Evolutionary conservation across 2,113 vertebrate species (phyloP), one percentile per base, ranked within the genome.

Genomic region (Petrocephalus microphthalmus): DNA sequence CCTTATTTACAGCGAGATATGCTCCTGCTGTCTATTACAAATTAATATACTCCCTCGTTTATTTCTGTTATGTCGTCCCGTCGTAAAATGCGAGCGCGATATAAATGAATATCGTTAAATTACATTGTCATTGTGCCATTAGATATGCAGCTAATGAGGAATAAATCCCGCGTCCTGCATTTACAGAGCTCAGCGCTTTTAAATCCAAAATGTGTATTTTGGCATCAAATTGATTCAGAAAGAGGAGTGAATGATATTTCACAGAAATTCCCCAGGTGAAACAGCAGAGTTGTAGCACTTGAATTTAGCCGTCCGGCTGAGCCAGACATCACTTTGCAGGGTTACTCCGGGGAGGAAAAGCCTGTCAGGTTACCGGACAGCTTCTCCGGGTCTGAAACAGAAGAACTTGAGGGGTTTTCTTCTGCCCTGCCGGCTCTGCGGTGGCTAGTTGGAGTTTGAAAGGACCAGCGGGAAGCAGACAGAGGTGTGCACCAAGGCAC

Each of bases 291-390:
- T 51, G 11, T 19, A 84, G 60, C 64, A 87, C 87, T 83, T 49
- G 42, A 57, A 93, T 91, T 94, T 92, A 94, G 92, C 86, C 93
- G 94, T 92, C 91, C 92, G 93, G 92, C 91, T 92, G 91, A 93
- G 88, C 89, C 91, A 90, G 89, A 93, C 60, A 86, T 91, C 91
- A 89, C 88, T 94, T 93, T 92, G 89, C 71, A 88, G 88, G 52
- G 25, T 81, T 54, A 89, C 74, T 91, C 91, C 90, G 91, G 92
- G 60, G 92, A 87, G 94, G 93, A 95, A 94, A 92, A 91, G 92
- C 92, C 91, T 93, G 91, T 93, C 94, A 94, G 94, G 94, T 90
- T 91, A 92, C 91, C 93, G 94, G 95, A 95, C 92, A 93, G 87
- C 60, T 92, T 47, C 84, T 93, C 95, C 93, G 93, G 92, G 95